phyloP scores from a whole-genome alignment of 2,888 invertebrate species.

The Drosophila tripunctata region DNA sequence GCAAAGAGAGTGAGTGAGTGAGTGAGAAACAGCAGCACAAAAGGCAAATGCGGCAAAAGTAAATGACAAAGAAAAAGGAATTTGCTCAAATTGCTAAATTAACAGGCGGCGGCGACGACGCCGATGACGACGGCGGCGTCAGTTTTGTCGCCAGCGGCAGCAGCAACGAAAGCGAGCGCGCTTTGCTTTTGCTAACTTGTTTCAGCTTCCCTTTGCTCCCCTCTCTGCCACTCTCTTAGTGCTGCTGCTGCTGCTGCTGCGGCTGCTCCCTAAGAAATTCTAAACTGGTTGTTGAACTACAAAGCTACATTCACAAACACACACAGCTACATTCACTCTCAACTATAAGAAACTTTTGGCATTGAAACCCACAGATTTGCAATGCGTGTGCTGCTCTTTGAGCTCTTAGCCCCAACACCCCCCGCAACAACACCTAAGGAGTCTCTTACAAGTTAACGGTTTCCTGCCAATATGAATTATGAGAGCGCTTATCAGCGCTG shows the following conservation, averaged over 20 bases:
- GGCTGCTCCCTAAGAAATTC: constrained; percentile 63
- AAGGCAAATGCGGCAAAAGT: constrained; percentile 27
- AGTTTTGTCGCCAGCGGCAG: constrained; percentile 34
- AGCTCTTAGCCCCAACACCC: constrained; percentile 14
- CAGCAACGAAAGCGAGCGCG: constrained; percentile 73
- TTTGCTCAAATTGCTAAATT: constrained; percentile 71
- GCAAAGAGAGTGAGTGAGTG: constrained; percentile 27
- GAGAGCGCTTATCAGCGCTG: constrained; percentile 51
- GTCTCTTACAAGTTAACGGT: constrained; percentile 57
- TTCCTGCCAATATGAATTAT: constrained; percentile 35
- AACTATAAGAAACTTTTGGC: constrained; percentile 46
- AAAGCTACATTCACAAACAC: constrained; percentile 22
- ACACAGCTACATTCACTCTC: constrained; percentile 7
- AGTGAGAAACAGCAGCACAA: constrained; percentile 18
- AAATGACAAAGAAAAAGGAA: constrained; percentile 39
- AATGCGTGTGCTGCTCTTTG: constrained; percentile 31
- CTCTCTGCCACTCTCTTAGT: constrained; percentile 5
- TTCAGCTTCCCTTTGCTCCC: constrained; percentile 36
- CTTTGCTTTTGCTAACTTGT: constrained; percentile 61
- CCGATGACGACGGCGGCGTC: background rate
- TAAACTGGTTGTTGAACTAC: constrained; percentile 76
- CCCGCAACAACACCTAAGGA: no score
- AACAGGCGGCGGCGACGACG: constrained; percentile 44
- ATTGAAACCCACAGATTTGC: constrained; percentile 41
- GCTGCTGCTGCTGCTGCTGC: constrained; percentile 5